Evolutionary conservation across 2,797 vertebrate genomes (phyloP), one percentile per base, ranked within the genome.

Genomic region (Sebastes umbrosus): DNA sequence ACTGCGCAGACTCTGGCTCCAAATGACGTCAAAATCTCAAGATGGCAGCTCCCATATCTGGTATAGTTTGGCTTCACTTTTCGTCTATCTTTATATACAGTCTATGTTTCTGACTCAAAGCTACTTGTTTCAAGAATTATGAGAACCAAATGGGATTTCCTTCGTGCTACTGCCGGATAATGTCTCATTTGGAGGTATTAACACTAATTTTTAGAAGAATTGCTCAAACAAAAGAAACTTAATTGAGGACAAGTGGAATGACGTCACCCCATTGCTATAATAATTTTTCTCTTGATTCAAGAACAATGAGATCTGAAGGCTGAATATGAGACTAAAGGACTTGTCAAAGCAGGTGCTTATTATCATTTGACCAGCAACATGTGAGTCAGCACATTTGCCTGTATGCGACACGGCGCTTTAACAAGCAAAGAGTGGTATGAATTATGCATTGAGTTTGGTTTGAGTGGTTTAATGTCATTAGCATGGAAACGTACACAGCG

Each of bases 391-490:
- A 68, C 60, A 66, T 82, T 69, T 77, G 55, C 27, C 67, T 67
- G 67, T 75, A 59, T 59, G 59, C 66, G 68, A 86, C 67, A 52
- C 13, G 2, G 12, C 22, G 29, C 46, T 76, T 78, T 82, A 77
- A 76, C 63, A 60, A 77, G 57, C 60, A 29, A 11, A 86, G 90
- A 85, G 82, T 80, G 80, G 69, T 81, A 84, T 81, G 86, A 88
- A 90, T 92, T 88, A 88, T 77, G 75, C 65, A 69, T 34, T 29
- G 60, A 75, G 73, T 80, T 81, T 66, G 85, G 87, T 88, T 82
- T 80, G 84, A 85, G 83, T 78, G 77, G 76, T 87, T 91, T 88
- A 39, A 92, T 89, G 88, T 87, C 84, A 86, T 89, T 86, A 91
- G 75, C 88, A 69, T 87, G 75, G 73, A 88, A 90, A 89, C 84